Evolutionary conservation across 2,113 vertebrate genomes (phyloP).

Genomic region (Sylvietta virens): DNA sequence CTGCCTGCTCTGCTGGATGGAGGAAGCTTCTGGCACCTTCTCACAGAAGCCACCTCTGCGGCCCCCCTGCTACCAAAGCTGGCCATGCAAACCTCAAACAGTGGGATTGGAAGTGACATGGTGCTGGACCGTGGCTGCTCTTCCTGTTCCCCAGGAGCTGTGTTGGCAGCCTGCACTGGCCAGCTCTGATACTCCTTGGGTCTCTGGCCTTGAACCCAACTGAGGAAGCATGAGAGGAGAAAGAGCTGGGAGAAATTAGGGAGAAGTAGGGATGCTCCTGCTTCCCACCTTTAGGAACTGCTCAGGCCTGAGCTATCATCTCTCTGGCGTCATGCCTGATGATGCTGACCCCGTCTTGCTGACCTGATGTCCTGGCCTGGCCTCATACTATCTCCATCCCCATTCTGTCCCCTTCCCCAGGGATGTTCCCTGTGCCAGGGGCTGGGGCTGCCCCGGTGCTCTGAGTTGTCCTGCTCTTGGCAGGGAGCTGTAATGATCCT

Average conservation of each 20-base stretch:
- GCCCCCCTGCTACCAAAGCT: not conserved
- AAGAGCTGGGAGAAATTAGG: not conserved
- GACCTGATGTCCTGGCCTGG: not conserved
- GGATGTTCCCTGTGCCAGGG: not conserved
- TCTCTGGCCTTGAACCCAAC: not conserved
- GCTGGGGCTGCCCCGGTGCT: no score
- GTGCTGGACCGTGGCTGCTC: accelerated
- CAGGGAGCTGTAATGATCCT: no score
- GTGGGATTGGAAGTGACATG: not conserved
- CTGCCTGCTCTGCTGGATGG: not conserved
- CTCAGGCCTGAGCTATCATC: no score
- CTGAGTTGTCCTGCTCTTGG: not conserved
- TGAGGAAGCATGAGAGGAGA: not conserved
- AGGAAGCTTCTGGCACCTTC: not conserved
- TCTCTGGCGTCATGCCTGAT: not conserved
- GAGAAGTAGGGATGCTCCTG: not conserved
- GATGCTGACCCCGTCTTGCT: not conserved
- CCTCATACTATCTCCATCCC: no score
- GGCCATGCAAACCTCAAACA: not conserved
- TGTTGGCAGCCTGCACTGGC: not conserved
- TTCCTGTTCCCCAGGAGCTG: not conserved
- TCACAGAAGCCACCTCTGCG: not conserved
- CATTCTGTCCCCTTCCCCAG: no score
- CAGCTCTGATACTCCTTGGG: not conserved
- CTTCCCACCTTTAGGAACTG: not conserved